Evolutionary conservation across 1,140 invertebrate genomes (phyloP), one percentile per base, ranked within the genome.

Genomic region (honey bee (Apis mellifera)): DNA sequence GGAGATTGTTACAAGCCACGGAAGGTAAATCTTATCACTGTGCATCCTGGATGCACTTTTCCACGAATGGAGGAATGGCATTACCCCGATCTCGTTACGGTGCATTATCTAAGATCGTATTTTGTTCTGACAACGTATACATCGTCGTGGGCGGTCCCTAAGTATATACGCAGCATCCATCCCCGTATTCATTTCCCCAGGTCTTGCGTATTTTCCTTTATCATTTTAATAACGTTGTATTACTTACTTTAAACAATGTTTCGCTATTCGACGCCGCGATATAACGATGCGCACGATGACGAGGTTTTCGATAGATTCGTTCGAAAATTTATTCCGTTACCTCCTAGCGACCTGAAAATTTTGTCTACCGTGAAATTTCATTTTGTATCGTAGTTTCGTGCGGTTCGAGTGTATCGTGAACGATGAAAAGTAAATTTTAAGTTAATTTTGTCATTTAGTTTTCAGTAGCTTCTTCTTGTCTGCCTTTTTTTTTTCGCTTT

Each of bases 1-100:
- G 60, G 9, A 9, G 9, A 17, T 19, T 5, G 42, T 42, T 21
- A 23, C n/a, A 21, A 21, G 17, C n/a, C 11, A 19, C 26, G 17
- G 13, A 60, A 69, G 65, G 21, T 77, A 70, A 82, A 82, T 82
- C 74, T 82, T 82, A 82, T 77, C 80, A 32, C 32, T 4, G 17
- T 19, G 76, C 42, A 32, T 50, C n/a, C 26, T 59, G 54, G 52
- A 74, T 81, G 64, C 66, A 64, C 50, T 77, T 70, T 70, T 66
- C 64, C 73, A n/a, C 50, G 7, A 21, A 32, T 19, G 21, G 65
- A 72, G 21, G 59, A 64, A 52, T 21, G 32, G 3, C 21, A 32
- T 73, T 66, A 32, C n/a, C 15, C 15, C 64, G 69, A 72, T 83
- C 59, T 73, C 54, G 76, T 83, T 78, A 79, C 64, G 32, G 54